Evolutionary conservation across 64 coral and sea anemone species (phyloP), one percentile per base, ranked within the genome.

Genomic region (Montipora capricornis): DNA sequence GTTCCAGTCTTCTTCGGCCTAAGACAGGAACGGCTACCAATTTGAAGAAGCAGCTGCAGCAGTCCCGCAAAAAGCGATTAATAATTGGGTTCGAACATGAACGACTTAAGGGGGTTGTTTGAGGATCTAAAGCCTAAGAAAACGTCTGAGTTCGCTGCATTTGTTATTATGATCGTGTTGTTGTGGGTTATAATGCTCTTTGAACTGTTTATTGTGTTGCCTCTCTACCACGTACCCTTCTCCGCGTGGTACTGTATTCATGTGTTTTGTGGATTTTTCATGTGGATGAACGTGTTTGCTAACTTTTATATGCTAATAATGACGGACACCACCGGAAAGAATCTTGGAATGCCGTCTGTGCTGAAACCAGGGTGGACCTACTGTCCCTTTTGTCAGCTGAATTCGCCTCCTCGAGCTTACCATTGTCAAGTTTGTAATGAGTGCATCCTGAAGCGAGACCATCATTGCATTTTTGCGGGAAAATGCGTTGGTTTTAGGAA

Each of bases 331-430:
- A 96, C 95, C 61, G 92, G 89, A 55, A 93, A 83, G 17, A 84
- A 70, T 59, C 89, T 96, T 64, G 95, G 92, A 78, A 69, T 99
- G 68, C 98, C 98, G 17, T 95, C 98, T 20, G 92, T 89, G 5
- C 66, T 99, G 44, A 99, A 99, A 68, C 98, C 95, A 47, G 98
- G 98, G 1, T 99, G 98, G 98, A 83, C 93, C 0, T 99, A 99
- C 19, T 99, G 98, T 26, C 98, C 98, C 3, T 99, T 94, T 67
- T 99, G 98, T 37, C 98, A 99, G 55, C 61, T 96, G 8, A 99
- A 99, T 66, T 52, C 95, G 0, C 98, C 98, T 9, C 95, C 98
- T 11, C 90, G 98, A 80, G 92, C 98, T 1, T 71, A 94, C 19
- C 98, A 99, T 62, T 99, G 98, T 73, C 98, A 99, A 50, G 80